Percentiles rank a stretch among this genome's conserved stretches.
Conservation (phyloP, 1,140 invertebrate species). For the Drosophila elegans region DNA sequence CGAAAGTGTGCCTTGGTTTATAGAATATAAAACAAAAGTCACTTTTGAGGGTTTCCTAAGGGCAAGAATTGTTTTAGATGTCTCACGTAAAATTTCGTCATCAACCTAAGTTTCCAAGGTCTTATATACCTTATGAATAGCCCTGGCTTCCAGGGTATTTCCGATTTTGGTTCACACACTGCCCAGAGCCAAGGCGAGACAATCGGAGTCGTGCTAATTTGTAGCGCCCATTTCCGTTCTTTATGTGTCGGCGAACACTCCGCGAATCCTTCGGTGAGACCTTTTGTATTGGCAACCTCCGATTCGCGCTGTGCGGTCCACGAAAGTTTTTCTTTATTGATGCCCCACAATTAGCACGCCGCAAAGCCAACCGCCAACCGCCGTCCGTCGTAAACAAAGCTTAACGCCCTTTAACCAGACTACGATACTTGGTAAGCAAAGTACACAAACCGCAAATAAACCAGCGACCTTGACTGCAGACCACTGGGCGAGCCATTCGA, state of each 20-base stretch:
- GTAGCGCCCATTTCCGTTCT: slow-evolving; percentile 76
- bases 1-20: no score
- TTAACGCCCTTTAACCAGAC: slow-evolving; percentile 53
- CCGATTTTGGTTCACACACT: slow-evolving; percentile 56
- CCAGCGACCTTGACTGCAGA: slow-evolving; percentile 64
- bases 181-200: slow-evolving; percentile 21
- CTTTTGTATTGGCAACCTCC: slow-evolving; percentile 7
- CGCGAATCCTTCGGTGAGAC: slow-evolving; percentile 26
- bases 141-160: slow-evolving; percentile 4
- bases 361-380: slow-evolving; percentile 28
- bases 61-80: no score
- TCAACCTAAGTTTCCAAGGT: no score
- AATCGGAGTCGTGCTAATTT: slow-evolving; percentile 62
- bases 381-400: slow-evolving; percentile 62
- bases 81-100: no score
- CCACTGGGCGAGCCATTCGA: slow-evolving; percentile 6
- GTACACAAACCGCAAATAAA: slow-evolving; percentile 68
- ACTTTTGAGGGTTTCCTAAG: no score
- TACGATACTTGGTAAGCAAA: slow-evolving; percentile 46
- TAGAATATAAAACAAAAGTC: no score
- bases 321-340: slow-evolving; percentile 56
- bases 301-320: slow-evolving; percentile 54
- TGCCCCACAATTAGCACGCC: slow-evolving; percentile 70
- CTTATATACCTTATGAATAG: not conserved
- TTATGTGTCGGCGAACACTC: slow-evolving; percentile 39